A percentile compares a stretch with the other conserved stretches of the same genome.
Evolutionary conservation across 1,140 invertebrate genomes (phyloP).

Genomic region (Anagrus nilaparvatae): DNA sequence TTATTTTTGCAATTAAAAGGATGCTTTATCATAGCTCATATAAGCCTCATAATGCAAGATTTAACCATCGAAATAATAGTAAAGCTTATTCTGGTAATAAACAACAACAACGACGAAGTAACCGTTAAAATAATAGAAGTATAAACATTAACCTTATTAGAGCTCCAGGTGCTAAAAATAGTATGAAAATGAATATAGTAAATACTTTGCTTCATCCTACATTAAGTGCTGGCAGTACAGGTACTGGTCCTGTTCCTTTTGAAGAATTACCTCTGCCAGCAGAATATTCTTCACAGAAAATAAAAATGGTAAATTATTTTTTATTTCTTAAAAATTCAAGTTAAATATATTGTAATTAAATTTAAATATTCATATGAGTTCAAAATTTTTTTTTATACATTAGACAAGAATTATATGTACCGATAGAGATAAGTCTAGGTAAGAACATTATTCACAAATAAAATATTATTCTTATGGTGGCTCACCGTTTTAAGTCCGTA

Average conservation of each 20-base stretch:
- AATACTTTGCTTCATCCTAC: constrained; percentile 31
- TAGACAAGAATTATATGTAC: too few species aligned
- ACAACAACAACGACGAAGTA: constrained; percentile 33
- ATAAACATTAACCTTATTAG: constrained; percentile 9
- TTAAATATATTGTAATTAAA: too few species aligned
- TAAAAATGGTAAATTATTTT: too few species aligned
- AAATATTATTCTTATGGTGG: too few species aligned
- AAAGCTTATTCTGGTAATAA: constrained; percentile 30
- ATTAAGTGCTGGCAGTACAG: constrained; percentile 25
- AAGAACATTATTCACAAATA: too few species aligned
- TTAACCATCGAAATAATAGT: constrained; percentile 32
- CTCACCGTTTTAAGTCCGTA: too few species aligned
- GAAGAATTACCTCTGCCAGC: too few species aligned
- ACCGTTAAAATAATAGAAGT: constrained; percentile 18
- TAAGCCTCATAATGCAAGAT: constrained; percentile 43
- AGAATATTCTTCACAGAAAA: too few species aligned
- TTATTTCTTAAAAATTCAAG: too few species aligned
- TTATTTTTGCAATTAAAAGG: constrained; percentile 64
- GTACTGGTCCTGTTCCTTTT: constrained; percentile 17
- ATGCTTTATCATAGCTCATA: constrained; percentile 57
- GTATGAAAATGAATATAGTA: constrained; percentile 33
- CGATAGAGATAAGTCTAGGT: too few species aligned
- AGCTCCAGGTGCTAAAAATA: constrained; percentile 19
- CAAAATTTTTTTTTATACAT: too few species aligned
- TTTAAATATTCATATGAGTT: too few species aligned